Conservation (phyloP, 2,113 vertebrate species). For the Pionites leucogaster region DNA sequence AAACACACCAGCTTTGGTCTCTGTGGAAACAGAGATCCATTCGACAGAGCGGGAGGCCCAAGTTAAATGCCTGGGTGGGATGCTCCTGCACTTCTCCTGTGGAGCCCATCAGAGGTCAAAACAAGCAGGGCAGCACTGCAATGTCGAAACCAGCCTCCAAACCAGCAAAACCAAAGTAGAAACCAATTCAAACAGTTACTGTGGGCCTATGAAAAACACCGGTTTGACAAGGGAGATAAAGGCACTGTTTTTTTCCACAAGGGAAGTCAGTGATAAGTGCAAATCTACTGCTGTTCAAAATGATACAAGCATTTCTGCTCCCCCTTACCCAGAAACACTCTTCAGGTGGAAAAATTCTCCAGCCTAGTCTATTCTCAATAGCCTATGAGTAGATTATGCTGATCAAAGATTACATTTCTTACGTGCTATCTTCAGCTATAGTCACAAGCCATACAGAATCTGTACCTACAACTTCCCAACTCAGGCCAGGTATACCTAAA, state of each 20-base stretch:
- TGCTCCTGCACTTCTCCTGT: background rate
- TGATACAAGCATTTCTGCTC: background rate
- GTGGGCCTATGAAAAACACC: background rate
- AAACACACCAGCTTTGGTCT: constrained; percentile 31
- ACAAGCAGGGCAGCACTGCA: background rate
- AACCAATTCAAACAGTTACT: background rate
- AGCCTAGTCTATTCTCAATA: background rate
- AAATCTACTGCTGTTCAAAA: background rate
- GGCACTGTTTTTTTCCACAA: background rate
- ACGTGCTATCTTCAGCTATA: background rate
- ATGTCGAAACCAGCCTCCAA: background rate
- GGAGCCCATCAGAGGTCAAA: background rate
- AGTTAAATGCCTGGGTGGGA: background rate
- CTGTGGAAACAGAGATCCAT: constrained; percentile 40
- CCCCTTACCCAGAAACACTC: background rate
- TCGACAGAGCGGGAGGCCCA: background rate
- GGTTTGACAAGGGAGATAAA: background rate
- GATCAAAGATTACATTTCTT: background rate
- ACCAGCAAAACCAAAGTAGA: background rate
- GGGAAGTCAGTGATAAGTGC: background rate
- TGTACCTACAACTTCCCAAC: background rate
- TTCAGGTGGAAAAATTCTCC: background rate
- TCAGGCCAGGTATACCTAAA: background rate
- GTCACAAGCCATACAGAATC: background rate
- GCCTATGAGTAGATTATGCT: background rate